Base-by-base conservation (phyloP, 2,797 vertebrate species). In the Trichosurus vulpecula region DNA sequence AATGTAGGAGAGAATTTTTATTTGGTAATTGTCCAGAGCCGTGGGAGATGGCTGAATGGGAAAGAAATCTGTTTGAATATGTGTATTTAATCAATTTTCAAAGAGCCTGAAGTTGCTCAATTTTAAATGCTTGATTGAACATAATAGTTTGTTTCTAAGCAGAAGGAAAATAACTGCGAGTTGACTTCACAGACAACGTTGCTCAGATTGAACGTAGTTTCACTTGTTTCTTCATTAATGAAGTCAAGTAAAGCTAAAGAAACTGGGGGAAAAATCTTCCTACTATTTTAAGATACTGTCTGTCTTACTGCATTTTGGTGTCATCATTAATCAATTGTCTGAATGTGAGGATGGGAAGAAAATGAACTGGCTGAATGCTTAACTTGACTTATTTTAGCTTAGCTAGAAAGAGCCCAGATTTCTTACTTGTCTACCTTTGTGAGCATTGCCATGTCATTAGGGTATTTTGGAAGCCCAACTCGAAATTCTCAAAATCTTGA, bases 121-220 rank as follows among this genome's bases (percentile, higher is more conserved):
- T 97, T 98, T 95, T 97, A 96, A 97, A 97, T 96, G 95, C 90
- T 81, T 97, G 97, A 97, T 97, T 96, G 96, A 97, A 97, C 94
- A 91, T 92, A 61, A 91, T 95, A 94, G 96, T 96, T 81, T 93
- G 95, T 97, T 98, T 97, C 89, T 51, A 96, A 96, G 91, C 58
- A 94, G 89, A 91, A 97, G 97, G 92, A 96, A 87, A 96, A 96
- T 96, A 97, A 94, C 58, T 91, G 92, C n/a, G 53, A 92, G 56
- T 96, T 97, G 96, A 92, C 92, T 96, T 96, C 92, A 54, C 87
- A 97, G 91, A 94, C 92, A 90, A 93, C 56, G 51, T 94, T 92
- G 57, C 91, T 95, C 91, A 74, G 55, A 41, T 81, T 93, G 58
- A 97, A 56, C 92, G 11, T 51, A 90, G 95, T 94, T 96, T 95